Conservation (phyloP, 2,797 vertebrate species). For the Takifugu ocellatus region DNA sequence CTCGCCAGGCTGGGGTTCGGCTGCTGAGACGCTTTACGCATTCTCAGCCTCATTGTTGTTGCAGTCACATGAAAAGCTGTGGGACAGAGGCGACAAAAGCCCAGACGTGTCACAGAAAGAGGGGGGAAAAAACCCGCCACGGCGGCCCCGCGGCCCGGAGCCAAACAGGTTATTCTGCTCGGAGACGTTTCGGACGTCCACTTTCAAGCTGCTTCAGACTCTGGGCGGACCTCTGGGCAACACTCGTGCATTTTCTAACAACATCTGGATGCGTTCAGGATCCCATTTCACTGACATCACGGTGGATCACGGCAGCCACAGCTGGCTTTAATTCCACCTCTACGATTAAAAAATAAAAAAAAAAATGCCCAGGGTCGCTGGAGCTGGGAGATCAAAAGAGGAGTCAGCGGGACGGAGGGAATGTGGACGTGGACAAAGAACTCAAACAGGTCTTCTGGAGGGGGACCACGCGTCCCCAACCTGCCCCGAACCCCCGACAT, state of each 20-base stretch:
- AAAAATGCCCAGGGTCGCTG: slow-evolving; percentile 15
- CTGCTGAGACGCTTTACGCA: slow-evolving; percentile 95
- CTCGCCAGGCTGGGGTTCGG: slow-evolving; percentile 79
- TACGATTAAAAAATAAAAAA: slow-evolving; percentile 31
- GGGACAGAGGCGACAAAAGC: slow-evolving; percentile 9
- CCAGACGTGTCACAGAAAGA: background rate
- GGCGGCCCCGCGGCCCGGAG: no score
- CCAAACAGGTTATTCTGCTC: no score
- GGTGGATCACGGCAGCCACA: slow-evolving; percentile 62
- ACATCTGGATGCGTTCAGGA: slow-evolving; percentile 80
- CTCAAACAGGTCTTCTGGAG: background rate
- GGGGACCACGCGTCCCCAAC: slow-evolving; percentile 56
- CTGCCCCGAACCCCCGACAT: slow-evolving; percentile 37
- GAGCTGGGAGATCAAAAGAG: slow-evolving; percentile 30
- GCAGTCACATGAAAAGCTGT: slow-evolving; percentile 89
- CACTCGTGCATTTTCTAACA: slow-evolving; percentile 44
- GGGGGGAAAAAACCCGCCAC: background rate
- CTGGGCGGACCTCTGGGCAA: slow-evolving; percentile 34
- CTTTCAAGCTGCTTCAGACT: slow-evolving; percentile 11
- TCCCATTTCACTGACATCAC: slow-evolving; percentile 74
- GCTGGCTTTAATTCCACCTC: slow-evolving; percentile 59
- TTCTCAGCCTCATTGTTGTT: slow-evolving; percentile 98
- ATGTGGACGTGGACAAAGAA: background rate
- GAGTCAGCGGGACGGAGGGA: background rate
- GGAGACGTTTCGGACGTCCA: background rate